These are phyloP conservation scores for Polydrusus cervinus DNA, from an alignment of 2,888 invertebrate species.

Conservation along the genomic window DNA sequence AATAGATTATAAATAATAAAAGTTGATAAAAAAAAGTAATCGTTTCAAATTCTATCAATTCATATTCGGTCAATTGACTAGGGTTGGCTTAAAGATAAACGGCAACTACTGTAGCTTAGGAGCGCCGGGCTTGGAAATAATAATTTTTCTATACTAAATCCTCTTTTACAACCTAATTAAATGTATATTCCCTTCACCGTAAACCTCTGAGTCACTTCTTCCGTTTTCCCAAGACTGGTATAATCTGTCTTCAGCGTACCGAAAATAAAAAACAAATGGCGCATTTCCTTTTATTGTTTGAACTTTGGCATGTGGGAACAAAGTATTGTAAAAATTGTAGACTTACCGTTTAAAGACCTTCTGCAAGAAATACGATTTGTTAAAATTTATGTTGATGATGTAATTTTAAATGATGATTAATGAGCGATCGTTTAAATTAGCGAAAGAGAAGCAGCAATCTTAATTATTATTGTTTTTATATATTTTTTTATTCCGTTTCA, in stretches of 20 bases:
- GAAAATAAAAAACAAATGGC: slow-evolving; percentile 53
- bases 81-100: too few relatives aligned
- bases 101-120: too few relatives aligned
- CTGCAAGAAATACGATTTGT: not conserved
- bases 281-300: slow-evolving; percentile 50
- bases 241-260: slow-evolving; percentile 47
- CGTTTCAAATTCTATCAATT: too few relatives aligned
- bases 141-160: not conserved
- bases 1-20: too few relatives aligned
- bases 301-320: slow-evolving; percentile 47
- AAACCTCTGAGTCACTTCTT: slow-evolving; percentile 41
- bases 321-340: slow-evolving; percentile 13
- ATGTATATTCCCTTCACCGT: not conserved
- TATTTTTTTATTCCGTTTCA: too few relatives aligned
- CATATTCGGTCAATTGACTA: too few relatives aligned
- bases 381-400: not conserved
- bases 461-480: too few relatives aligned
- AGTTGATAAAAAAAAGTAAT: too few relatives aligned
- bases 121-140: too few relatives aligned
- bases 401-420: not conserved
- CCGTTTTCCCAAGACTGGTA: slow-evolving; percentile 51
- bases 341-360: slow-evolving; percentile 1
- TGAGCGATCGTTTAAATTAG: not conserved
- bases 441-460: too few relatives aligned
- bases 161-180: not conserved